Base-by-base conservation (phyloP, 2,888 invertebrate species). In the Augiades crinisus region DNA sequence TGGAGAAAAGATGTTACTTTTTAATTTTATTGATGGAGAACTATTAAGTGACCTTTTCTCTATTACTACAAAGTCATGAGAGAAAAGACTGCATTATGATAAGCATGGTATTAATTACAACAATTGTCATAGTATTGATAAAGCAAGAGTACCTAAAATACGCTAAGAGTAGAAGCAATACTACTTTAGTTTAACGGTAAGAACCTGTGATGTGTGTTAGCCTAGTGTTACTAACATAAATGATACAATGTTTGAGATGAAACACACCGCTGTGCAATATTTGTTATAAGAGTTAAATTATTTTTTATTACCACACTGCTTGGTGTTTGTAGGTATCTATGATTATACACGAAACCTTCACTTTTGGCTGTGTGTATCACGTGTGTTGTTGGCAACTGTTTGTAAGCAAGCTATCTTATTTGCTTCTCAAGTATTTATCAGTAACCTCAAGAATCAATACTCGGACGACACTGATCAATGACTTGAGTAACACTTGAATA, bases 1-100 rank as follows among this genome's bases (percentile, higher is more conserved):
- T 13, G 22, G 6, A 6, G n/a, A n/a, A 10, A 8, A 8, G 1
- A n/a, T 10, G 3, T 2, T 10, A n/a, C 8, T 21, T 37, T 21
- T 37, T 12, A 22, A n/a, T 21, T 7, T 21, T 38, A n/a, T n/a
- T n/a, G n/a, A n/a, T 22, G 12, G 12, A 37, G n/a, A 17, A 44
- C 12, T 10, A 30, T 40, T 24, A 24, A 34, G 22, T 41, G 24
- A 36, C 30, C 47, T 47, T 47, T 47, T 47, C 46, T 47, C 37
- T 37, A 19, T 38, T 21, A 38, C 38, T 38, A 38, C 38, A 21
- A 46, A 21, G 47, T 37, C n/a, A 37, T 19, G 37, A 47, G 37
- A 38, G 47, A 38, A 30, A 47, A 47, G 47, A 47, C 47, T 47
- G 47, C 30, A 7, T 17, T 47, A 45, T 8, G 10, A 5, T 40